Evolutionary conservation across 2,888 invertebrate species (phyloP).

Genomic region (Tiliacea aurago): DNA sequence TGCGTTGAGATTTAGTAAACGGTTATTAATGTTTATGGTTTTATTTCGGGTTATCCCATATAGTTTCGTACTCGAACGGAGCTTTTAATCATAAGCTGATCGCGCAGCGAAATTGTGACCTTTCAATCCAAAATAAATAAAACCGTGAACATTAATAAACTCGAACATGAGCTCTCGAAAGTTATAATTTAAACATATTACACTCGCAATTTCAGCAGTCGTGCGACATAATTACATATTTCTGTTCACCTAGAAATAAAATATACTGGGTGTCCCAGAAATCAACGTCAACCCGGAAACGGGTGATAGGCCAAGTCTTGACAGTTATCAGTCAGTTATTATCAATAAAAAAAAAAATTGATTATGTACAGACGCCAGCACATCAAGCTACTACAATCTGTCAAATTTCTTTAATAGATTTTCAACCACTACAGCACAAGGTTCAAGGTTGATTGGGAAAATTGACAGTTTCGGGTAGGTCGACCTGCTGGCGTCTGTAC

Average conservation of each 20-base stretch:
- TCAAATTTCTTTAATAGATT: too few species aligned
- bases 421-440: too few species aligned
- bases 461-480: too few species aligned
- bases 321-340: too few species aligned
- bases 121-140: constrained; percentile 16
- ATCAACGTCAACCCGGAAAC: too few species aligned
- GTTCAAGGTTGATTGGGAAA: too few species aligned
- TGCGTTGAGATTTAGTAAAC: background rate
- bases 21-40: too few species aligned
- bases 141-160: constrained; percentile 10
- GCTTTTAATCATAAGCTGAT: background rate
- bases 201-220: background rate
- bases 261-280: background rate
- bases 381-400: too few species aligned
- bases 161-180: constrained; percentile 1
- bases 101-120: background rate
- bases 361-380: too few species aligned
- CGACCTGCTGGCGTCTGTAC: too few species aligned
- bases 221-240: background rate
- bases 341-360: too few species aligned
- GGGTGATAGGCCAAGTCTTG: too few species aligned
- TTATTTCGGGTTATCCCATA: background rate
- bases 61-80: background rate
- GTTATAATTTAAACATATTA: constrained; percentile 3
- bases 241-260: background rate